These are phyloP conservation scores for Cuculus canorus DNA, from an alignment of 2,797 vertebrate genomes.

Conservation along the genomic window DNA sequence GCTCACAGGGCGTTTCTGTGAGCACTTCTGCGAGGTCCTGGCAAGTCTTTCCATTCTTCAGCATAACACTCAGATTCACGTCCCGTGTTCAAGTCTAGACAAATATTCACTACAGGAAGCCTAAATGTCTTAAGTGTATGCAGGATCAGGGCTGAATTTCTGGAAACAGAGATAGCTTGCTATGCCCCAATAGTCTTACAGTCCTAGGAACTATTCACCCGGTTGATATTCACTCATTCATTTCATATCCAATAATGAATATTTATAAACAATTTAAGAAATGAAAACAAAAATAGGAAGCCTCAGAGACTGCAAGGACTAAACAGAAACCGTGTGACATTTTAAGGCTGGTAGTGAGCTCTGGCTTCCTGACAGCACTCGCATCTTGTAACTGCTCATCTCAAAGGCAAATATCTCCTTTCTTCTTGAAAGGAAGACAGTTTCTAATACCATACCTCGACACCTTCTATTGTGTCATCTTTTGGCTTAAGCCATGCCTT, in stretches of 20 bases:
- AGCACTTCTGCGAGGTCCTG: neutral
- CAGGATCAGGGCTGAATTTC: neutral
- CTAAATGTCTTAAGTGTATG: neutral
- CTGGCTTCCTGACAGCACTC: neutral
- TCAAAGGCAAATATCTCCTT: neutral
- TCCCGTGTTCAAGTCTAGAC: neutral
- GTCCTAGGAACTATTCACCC: neutral
- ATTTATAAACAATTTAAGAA: constrained; percentile 5
- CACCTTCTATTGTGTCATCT: neutral
- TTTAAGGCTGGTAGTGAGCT: neutral
- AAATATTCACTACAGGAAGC: neutral
- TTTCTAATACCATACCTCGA: neutral
- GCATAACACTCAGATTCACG: neutral
- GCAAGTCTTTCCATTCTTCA: neutral
- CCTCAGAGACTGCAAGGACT: neutral
- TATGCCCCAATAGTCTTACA: neutral
- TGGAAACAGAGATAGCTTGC: neutral
- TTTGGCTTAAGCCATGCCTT: neutral
- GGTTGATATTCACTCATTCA: neutral
- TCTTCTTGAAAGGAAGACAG: neutral
- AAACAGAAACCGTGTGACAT: neutral
- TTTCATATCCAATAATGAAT: neutral
- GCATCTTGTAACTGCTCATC: neutral
- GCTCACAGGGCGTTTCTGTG: neutral
- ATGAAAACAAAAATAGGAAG: neutral